phyloP scores from a whole-genome alignment of 1,140 invertebrate genomes.

The Maniola jurtina region DNA sequence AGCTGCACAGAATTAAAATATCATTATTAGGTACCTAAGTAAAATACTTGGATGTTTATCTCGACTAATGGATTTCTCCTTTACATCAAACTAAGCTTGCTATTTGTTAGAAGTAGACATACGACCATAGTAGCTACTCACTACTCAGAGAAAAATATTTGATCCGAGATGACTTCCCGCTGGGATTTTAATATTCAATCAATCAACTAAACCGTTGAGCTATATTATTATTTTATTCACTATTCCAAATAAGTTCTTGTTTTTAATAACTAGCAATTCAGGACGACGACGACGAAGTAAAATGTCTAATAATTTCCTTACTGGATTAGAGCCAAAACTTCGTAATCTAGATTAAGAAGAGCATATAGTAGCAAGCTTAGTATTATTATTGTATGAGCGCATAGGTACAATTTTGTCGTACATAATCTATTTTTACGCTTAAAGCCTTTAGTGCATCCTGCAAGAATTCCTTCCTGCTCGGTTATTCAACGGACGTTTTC shows the following conservation, averaged over 20 bases:
- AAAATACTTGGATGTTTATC: too few relatives aligned
- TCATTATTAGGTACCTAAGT: too few relatives aligned
- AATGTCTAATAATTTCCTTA: neutral
- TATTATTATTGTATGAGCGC: neutral
- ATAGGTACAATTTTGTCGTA: neutral
- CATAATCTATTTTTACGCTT: neutral
- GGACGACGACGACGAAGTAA: neutral
- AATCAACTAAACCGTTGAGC: too few relatives aligned
- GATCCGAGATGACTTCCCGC: too few relatives aligned
- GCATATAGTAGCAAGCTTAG: neutral
- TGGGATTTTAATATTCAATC: too few relatives aligned
- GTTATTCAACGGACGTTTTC: neutral
- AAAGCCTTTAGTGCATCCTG: neutral
- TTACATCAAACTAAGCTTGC: too few relatives aligned
- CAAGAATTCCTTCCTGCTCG: neutral
- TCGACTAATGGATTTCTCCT: too few relatives aligned
- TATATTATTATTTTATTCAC: too few relatives aligned
- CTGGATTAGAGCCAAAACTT: constrained; percentile 1
- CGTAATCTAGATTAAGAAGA: neutral
- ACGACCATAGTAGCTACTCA: too few relatives aligned
- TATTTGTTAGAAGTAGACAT: too few relatives aligned
- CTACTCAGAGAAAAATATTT: too few relatives aligned
- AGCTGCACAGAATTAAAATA: too few relatives aligned
- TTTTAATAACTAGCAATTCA: neutral
- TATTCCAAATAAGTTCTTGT: neutral